phyloP scores from a whole-genome alignment of 2,113 vertebrate genomes.

The Puma concolor region DNA sequence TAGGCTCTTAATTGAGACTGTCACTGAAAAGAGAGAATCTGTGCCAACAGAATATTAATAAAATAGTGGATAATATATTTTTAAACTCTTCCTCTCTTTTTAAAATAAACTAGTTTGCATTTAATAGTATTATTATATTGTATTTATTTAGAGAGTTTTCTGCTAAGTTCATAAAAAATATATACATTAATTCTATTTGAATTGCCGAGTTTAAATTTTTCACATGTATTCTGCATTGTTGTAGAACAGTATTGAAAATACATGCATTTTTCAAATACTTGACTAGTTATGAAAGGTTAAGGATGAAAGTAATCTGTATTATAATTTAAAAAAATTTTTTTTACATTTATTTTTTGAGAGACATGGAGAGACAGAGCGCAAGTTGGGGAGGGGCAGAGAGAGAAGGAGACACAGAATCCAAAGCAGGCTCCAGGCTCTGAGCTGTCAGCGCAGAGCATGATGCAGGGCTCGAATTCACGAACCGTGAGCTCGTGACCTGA shows the following conservation, averaged over 20 bases:
- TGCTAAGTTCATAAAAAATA: neutral
- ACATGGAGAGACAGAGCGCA: too few relatives aligned
- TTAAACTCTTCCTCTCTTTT: neutral
- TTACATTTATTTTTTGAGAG: too few relatives aligned
- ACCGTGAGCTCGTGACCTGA: too few relatives aligned
- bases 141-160: slow-evolving; percentile 17
- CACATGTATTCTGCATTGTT: neutral
- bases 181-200: neutral
- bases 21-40: neutral
- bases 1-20: neutral
- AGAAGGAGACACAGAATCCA: too few relatives aligned
- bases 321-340: neutral
- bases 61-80: neutral
- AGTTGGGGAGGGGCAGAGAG: too few relatives aligned
- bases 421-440: too few relatives aligned
- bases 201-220: neutral
- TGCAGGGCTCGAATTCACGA: too few relatives aligned
- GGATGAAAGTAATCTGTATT: neutral
- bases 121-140: neutral
- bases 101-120: neutral
- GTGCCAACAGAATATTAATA: neutral
- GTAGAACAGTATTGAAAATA: neutral
- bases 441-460: too few relatives aligned
- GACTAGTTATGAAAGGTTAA: neutral
- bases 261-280: neutral